Evolutionary conservation across 2,888 invertebrate species (phyloP), one percentile per base, ranked within the genome.

Genomic region (Geophilus truncorum): DNA sequence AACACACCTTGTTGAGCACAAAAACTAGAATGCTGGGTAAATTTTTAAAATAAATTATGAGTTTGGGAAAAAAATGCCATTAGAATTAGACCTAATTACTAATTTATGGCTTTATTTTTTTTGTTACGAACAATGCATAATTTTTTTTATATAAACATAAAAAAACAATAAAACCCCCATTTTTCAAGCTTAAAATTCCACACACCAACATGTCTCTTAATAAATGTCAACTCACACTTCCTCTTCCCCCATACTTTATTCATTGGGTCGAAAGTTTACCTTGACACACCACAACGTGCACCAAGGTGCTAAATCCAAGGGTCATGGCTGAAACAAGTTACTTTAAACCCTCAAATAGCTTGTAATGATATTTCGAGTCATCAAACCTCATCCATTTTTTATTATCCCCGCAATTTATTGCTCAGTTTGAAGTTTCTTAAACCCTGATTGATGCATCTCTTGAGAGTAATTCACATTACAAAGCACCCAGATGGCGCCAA

Each of bases 401-500:
- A 45, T 45, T 40, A 15, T 9, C 40, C 40, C 40, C 40, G 6
- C 6, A 15, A 40, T 15, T 9, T 40, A 40, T 15, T 12, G 40
- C 40, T 21, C n/a, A n/a, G 25, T 57, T 57, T 23, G 62, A 62
- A 12, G 28, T 25, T 62, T 23, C 9, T 62, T 25, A 6, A 62
- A 62, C 7, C 7, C 62, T 62, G 62, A 62, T 62, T 62, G 62
- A 62, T 62, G 62, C 2, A 62, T 25, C 62, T 25, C 62, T 10
- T 10, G 62, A 15, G 62, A 62, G 21, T 62, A 62, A 62, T 62
- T 62, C 62, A 25, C 23, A 62, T 62, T 3, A 6, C 1, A 5
- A 62, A 62, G 62, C 25, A 62, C 62, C 62, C 62, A 62, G 62
- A 62, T 62, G 62, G 62, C 62, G 62, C 62, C 62, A 25, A 12